phyloP scores from a whole-genome alignment of 2,113 vertebrate species.

The Thunnus thynnus region DNA sequence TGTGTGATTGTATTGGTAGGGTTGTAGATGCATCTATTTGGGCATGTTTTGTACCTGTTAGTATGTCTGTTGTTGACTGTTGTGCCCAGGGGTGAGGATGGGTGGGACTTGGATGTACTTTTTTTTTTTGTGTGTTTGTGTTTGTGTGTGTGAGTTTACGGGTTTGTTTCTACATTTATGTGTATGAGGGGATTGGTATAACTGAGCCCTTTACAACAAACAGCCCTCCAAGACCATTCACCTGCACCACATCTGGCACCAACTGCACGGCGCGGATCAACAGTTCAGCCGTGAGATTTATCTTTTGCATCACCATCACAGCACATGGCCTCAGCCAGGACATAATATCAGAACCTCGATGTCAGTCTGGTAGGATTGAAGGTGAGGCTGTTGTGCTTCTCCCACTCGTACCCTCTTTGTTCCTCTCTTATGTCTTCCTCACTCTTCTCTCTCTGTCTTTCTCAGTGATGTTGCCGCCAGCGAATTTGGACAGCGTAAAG shows the following conservation, averaged over 20 bases:
- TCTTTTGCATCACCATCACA: conserved; percentile 64
- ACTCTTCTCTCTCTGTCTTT: conserved; percentile 19
- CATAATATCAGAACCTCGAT: conserved; percentile 41
- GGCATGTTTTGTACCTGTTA: neutral
- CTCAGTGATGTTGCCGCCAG: conserved; percentile 87
- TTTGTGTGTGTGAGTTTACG: neutral
- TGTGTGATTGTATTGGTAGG: neutral
- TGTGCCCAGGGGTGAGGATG: neutral
- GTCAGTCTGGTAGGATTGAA: conserved; percentile 66
- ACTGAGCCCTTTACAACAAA: neutral
- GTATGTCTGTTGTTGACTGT: neutral
- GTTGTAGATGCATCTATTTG: neutral
- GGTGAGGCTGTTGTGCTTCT: conserved; percentile 43
- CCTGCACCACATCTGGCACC: conserved; percentile 60
- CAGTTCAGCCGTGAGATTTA: neutral
- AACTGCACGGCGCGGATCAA: conserved; percentile 60
- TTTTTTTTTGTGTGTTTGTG: neutral
- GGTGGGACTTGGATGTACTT: neutral
- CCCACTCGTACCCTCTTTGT: neutral
- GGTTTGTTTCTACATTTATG: neutral
- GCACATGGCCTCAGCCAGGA: neutral
- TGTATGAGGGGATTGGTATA: neutral
- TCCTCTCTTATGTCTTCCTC: neutral
- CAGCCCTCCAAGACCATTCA: neutral
- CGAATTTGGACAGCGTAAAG: conserved; percentile 81